Base-by-base conservation (phyloP, 2,888 invertebrate genomes). In the Litoditis marina region DNA sequence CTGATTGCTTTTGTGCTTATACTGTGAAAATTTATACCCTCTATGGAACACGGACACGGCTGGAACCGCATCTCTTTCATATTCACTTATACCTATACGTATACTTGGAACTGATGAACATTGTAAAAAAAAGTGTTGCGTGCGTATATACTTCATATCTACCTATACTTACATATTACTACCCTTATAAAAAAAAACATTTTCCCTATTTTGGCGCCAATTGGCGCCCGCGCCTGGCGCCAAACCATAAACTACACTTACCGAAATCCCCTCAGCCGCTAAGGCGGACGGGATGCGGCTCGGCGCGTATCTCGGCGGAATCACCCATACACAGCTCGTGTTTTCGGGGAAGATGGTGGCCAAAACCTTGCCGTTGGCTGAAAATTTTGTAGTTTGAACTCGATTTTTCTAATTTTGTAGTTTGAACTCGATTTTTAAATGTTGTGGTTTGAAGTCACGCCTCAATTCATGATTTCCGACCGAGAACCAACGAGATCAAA, bases 251-350 rank as follows among this genome's bases (percentile, higher is more conserved):
- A n/a, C 22, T 8, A 42, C 1, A 34, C 52, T 50, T 46, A 77
- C 78, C 58, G 70, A 59, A 47, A 79, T 73, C 39, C 76, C 68
- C 32, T 75, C 74, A 30, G 71, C 69, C 0, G 76, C 71, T 27
- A 82, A 54, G 46, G 76, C 71, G 3, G 78, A 68, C 1, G 82
- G 83, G 76, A 83, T 78, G 53, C 71, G 74, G 42, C 32, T 56
- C n/a, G 76, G 66, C 60, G 81, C 76, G 66, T 82, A 82, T n/a
- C 68, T 61, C 28, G 82, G 80, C 5, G 79, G 82, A n/a, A 73
- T 66, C 4, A 83, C 32, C 82, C 82, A 82, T 7, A 76, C 78
- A 59, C 79, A 82, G 16, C 64, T 50, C 32, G 58, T 50, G 60
- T 82, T 83, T 53, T 68, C 74, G 27, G 82, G 82, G 49, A 63